These are phyloP conservation scores for Clarias laeviceps DNA, from an alignment of 2,797 vertebrate genomes.

Conservation along the genomic window DNA sequence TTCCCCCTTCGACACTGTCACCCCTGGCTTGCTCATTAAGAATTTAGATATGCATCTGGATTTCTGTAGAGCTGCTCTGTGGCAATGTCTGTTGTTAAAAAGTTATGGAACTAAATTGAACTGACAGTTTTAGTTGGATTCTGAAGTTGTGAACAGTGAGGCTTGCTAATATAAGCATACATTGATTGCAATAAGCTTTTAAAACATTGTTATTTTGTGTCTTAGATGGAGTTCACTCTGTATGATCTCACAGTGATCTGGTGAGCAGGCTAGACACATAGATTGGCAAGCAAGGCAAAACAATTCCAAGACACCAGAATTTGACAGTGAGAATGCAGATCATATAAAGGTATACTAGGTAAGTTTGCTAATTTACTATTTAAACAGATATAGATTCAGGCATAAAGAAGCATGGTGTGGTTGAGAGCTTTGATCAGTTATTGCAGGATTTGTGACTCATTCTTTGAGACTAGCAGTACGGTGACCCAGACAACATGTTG, in stretches of 20 bases:
- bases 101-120: background rate
- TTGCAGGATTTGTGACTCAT: slow-evolving; percentile 33
- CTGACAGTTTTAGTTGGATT: background rate
- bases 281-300: slow-evolving; percentile 20
- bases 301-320: slow-evolving; percentile 41
- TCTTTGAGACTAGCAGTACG: background rate
- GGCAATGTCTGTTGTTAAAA: slow-evolving; percentile 10
- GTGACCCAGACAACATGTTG: slow-evolving; percentile 51
- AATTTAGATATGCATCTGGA: background rate
- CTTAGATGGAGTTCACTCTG: background rate
- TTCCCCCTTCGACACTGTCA: background rate
- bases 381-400: slow-evolving; percentile 44
- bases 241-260: slow-evolving; percentile 3
- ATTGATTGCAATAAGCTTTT: background rate
- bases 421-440: slow-evolving; percentile 50
- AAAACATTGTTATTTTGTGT: background rate
- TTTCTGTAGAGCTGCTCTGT: background rate
- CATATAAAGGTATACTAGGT: slow-evolving; percentile 19
- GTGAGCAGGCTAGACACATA: slow-evolving; percentile 21
- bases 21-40: background rate
- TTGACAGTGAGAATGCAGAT: slow-evolving; percentile 27
- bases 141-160: background rate
- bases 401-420: slow-evolving; percentile 34
- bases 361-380: slow-evolving; percentile 43
- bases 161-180: background rate